phyloP scores from a whole-genome alignment of 2,113 vertebrate genomes.

The Mirounga angustirostris region DNA sequence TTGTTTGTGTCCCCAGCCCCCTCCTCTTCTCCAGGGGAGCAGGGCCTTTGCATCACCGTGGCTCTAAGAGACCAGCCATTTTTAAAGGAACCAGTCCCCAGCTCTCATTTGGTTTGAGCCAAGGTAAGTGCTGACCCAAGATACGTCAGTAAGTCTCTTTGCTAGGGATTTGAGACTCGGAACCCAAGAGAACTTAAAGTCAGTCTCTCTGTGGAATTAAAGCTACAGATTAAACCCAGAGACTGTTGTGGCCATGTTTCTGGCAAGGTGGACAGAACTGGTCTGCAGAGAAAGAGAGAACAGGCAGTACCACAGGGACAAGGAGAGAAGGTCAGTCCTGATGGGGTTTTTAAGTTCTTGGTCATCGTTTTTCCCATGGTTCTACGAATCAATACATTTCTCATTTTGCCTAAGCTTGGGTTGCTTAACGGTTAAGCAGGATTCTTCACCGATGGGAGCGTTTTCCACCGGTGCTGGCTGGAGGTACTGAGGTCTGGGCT shows the following conservation, averaged over 20 bases:
- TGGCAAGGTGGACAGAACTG: not conserved
- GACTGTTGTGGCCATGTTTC: not conserved
- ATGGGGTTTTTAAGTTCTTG: not conserved
- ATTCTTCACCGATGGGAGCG: not conserved
- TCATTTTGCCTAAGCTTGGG: not conserved
- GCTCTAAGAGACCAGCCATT: not conserved
- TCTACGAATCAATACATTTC: not conserved
- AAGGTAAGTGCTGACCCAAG: not conserved
- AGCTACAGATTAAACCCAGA: not conserved
- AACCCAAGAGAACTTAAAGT: not conserved
- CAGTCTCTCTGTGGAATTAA: not conserved
- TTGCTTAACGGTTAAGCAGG: not conserved
- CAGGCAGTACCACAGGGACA: too few species aligned
- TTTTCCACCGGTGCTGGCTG: not conserved
- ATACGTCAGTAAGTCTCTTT: not conserved
- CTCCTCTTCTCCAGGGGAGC: not conserved
- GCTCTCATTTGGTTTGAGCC: not conserved
- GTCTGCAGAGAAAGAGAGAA: not conserved
- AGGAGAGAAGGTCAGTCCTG: not conserved
- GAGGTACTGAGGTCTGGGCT: not conserved
- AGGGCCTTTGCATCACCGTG: not conserved
- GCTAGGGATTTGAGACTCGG: not conserved
- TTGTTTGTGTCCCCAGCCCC: too few species aligned
- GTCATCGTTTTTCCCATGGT: not conserved
- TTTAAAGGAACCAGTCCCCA: not conserved